Evolutionary conservation across 2,888 invertebrate species (phyloP).

Genomic region (Alsophila aescularia): DNA sequence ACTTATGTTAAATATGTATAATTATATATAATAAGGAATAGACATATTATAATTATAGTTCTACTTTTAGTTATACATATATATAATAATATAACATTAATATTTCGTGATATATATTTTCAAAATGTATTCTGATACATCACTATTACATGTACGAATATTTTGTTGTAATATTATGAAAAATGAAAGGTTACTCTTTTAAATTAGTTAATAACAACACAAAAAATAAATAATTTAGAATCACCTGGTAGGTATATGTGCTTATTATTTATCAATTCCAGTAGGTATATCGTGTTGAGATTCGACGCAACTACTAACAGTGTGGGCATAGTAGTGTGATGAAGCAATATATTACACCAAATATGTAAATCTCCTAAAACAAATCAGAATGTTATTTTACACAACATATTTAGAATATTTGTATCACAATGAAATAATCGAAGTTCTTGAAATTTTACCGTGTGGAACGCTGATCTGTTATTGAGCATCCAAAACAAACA

Average conservation of each 20-base stretch:
- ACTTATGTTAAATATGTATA: not conserved
- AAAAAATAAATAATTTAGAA: not conserved
- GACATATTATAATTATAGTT: not conserved
- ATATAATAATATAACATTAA: too few relatives aligned
- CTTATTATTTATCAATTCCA: constrained; percentile 29
- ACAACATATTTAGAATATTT: constrained; percentile 4
- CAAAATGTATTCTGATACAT: too few relatives aligned
- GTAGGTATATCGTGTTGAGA: constrained; percentile 34
- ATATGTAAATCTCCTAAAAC: constrained; percentile 41
- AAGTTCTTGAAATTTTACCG: not conserved
- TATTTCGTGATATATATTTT: too few relatives aligned
- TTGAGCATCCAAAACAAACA: not conserved
- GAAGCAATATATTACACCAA: constrained; percentile 39
- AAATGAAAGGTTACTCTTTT: too few relatives aligned
- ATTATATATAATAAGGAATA: not conserved
- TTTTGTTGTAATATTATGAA: too few relatives aligned
- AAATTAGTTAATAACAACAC: too few relatives aligned
- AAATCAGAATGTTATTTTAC: constrained; percentile 33
- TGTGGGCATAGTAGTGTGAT: constrained; percentile 25
- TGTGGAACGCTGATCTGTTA: not conserved
- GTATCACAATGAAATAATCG: constrained; percentile 11
- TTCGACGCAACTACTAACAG: constrained; percentile 34
- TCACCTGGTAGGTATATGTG: constrained; percentile 1
- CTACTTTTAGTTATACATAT: too few relatives aligned
- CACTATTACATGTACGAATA: too few relatives aligned